Conservation (phyloP, 2,797 vertebrate species). For the Bryconaethiops microstoma region DNA sequence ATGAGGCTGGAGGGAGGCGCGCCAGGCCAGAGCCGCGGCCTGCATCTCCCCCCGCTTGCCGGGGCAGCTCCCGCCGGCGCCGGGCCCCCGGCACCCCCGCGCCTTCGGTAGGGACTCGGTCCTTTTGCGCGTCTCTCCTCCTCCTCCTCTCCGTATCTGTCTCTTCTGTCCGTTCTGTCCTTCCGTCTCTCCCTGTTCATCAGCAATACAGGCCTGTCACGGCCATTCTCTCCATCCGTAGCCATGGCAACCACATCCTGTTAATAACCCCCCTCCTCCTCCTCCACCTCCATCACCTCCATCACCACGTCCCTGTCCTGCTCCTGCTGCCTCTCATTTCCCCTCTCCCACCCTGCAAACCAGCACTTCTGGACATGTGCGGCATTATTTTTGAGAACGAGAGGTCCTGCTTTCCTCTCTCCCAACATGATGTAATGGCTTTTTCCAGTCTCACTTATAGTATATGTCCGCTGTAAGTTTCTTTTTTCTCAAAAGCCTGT, state of each 20-base stretch:
- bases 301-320: conserved; percentile 46
- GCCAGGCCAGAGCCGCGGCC: conserved; percentile 89
- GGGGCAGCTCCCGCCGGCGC: conserved; percentile 93
- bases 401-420: conserved; percentile 2
- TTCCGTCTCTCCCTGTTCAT: conserved; percentile 57
- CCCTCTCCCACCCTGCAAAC: conserved; percentile 1
- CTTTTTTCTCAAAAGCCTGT: neutral
- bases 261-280: conserved; percentile 70
- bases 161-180: neutral
- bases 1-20: conserved; percentile 93
- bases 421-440: conserved; percentile 36
- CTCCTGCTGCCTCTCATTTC: conserved; percentile 32
- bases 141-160: conserved; percentile 19
- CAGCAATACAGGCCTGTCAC: conserved; percentile 77
- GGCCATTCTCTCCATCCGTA: conserved; percentile 81
- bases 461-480: neutral
- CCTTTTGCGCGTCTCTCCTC: neutral
- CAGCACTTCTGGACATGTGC: neutral
- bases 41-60: conserved; percentile 89
- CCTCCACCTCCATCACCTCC: neutral
- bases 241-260: conserved; percentile 93
- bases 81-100: conserved; percentile 98
- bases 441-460: neutral
- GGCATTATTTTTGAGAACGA: neutral
- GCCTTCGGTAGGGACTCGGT: conserved; percentile 86